Percentiles rank a stretch among this genome's conserved stretches.
These are phyloP conservation scores for Punctoribates punctum DNA, from an alignment of 2,888 invertebrate genomes.

Conservation along the genomic window DNA sequence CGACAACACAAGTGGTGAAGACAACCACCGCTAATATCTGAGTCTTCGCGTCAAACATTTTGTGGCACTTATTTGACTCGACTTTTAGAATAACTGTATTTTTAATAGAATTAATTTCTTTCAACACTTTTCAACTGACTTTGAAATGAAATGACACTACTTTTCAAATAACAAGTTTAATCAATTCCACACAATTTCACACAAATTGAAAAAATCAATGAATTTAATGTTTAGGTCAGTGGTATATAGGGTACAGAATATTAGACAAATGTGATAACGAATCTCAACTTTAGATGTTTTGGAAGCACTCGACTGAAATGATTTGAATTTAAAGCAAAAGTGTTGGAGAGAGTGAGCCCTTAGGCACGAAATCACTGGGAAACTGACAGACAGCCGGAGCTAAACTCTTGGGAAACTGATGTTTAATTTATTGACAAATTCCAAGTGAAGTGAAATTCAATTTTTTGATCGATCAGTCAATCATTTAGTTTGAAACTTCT, in stretches of 20 bases:
- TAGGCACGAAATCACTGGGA: background rate
- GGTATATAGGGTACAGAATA: background rate
- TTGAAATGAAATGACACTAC: background rate
- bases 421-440: background rate
- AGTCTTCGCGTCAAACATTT: background rate
- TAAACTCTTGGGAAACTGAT: background rate
- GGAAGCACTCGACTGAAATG: background rate
- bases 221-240: background rate
- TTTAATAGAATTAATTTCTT: background rate
- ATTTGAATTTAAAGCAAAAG: background rate
- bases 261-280: background rate
- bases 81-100: background rate
- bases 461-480: background rate
- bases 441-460: background rate
- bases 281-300: background rate
- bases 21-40: slow-evolving; percentile 20
- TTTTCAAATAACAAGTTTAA: background rate
- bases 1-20: slow-evolving; percentile 13
- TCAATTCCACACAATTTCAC: background rate
- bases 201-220: background rate
- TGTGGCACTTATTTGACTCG: background rate
- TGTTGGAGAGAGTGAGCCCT: background rate
- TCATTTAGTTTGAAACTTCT: background rate
- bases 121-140: background rate
- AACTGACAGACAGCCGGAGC: background rate